Conservation (phyloP, 2,797 vertebrate genomes). For the Cyprinodon diabolis region DNA sequence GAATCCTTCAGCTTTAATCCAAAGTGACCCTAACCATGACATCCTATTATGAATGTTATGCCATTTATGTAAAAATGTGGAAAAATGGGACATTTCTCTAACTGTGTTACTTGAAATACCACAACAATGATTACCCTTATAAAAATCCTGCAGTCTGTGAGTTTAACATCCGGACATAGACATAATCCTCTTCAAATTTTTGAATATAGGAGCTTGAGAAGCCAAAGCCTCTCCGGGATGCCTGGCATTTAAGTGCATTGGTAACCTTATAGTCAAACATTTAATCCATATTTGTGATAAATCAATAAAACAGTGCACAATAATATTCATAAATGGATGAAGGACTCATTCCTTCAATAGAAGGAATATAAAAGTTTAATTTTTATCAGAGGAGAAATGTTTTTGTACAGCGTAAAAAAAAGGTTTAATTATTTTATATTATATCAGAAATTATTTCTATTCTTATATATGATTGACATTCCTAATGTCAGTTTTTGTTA, state of each 20-base stretch:
- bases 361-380: constrained; percentile 8
- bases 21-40: constrained; percentile 75
- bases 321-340: constrained; percentile 15
- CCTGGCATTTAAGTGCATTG: constrained; percentile 58
- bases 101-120: constrained; percentile 74
- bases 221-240: constrained; percentile 31
- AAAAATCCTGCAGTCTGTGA: constrained; percentile 46
- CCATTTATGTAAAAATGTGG: constrained; percentile 65
- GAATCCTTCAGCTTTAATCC: constrained; percentile 53
- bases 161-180: constrained; percentile 52
- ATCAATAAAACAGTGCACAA: constrained; percentile 11
- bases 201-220: constrained; percentile 33
- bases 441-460: constrained; percentile 6
- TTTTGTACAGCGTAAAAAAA: constrained; percentile 1
- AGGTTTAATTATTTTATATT: constrained; percentile 8
- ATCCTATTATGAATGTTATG: constrained; percentile 73
- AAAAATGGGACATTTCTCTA: constrained; percentile 69
- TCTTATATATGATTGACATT: not conserved
- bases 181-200: constrained; percentile 44
- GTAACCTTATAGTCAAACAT: constrained; percentile 32
- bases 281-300: constrained; percentile 14
- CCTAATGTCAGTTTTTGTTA: not conserved
- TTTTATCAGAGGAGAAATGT: constrained; percentile 12
- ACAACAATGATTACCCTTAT: constrained; percentile 69
- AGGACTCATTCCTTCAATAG: not conserved